Base-by-base conservation (phyloP, 2,888 invertebrate genomes). In the Eucriotettix oculatus region DNA sequence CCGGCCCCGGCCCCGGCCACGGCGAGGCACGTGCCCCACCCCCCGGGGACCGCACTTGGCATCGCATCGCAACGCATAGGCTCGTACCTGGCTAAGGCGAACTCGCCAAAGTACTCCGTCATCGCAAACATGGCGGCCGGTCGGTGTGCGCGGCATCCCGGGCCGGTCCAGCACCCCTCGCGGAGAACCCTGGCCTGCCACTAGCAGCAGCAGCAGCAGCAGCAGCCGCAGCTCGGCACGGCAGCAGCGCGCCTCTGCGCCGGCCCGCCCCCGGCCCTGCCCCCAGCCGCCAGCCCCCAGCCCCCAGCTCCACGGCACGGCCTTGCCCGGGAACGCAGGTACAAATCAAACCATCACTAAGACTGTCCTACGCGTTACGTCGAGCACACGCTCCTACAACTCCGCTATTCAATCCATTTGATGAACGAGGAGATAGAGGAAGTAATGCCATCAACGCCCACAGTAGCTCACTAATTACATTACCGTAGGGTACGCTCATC, bases 61-160 rank as follows among this genome's bases (percentile, higher is more conserved):
- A 29, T 29, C 29, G 29, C 29, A 29, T 29, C 29, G 29, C 29
- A 29, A 29, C 29, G 29, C 29, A 29, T 12, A 48, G 48, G 48
- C n/a, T 48, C 67, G 72, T 72, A 76, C 76, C 76, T 76, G 69
- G 75, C 71, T 65, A 76, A 66, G 69, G 76, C 76, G 69, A 76
- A 75, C 67, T 76, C 75, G 72, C 76, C 75, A 68, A 76, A 76
- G 69, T 76, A 76, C 69, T 76, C 76, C 67, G 75, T 76, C 76
- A 76, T 76, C 65, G 76, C 76, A 72, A 76, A 76, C 76, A 76
- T 76, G 71, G 68, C 71, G 68, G 54, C 48, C 48, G 48, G 48
- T 12, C n/a, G 48, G 12, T 14, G 48, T 48, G 48, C 48, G n/a
- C 48, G 48, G 48, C 48, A 48, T n/a, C 48, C 48, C n/a, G 48